Conservation (phyloP, 2,113 vertebrate species). For the Saccopteryx bilineata region DNA sequence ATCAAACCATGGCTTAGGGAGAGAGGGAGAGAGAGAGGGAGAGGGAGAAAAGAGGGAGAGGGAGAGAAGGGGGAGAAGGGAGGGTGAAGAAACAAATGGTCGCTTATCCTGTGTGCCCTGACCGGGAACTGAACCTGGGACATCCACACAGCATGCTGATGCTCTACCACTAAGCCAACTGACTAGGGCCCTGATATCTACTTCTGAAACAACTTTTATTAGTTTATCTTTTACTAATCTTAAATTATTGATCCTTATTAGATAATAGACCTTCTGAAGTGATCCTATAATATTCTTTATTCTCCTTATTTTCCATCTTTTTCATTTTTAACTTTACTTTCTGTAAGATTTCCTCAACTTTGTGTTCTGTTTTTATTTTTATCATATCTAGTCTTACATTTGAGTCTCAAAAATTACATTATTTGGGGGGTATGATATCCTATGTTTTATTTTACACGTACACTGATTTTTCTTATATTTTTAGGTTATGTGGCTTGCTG, state of each 20-base stretch:
- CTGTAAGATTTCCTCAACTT: neutral
- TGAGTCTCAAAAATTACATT: neutral
- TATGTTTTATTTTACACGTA: neutral
- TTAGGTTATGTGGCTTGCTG: neutral
- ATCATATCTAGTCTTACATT: neutral
- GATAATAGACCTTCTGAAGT: neutral
- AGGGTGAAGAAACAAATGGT: too few relatives aligned
- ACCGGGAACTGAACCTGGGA: too few relatives aligned
- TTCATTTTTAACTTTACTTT: slow-evolving; percentile 21
- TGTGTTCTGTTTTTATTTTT: neutral
- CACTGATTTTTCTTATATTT: neutral
- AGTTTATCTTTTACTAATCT: neutral
- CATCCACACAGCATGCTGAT: too few relatives aligned
- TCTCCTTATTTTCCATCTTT: neutral
- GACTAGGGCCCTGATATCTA: neutral
- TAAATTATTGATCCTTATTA: neutral
- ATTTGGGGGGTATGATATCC: neutral
- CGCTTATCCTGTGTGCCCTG: too few relatives aligned
- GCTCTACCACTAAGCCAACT: too few relatives aligned
- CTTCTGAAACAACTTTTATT: neutral
- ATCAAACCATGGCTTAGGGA: too few relatives aligned
- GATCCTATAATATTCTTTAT: neutral
- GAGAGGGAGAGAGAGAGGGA: too few relatives aligned
- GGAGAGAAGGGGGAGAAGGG: too few relatives aligned
- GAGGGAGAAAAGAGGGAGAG: too few relatives aligned